Percentiles rank a stretch among this genome's conserved stretches.
Evolutionary conservation across 1,140 invertebrate genomes (phyloP).

Genomic region (Saxidomus purpurata): DNA sequence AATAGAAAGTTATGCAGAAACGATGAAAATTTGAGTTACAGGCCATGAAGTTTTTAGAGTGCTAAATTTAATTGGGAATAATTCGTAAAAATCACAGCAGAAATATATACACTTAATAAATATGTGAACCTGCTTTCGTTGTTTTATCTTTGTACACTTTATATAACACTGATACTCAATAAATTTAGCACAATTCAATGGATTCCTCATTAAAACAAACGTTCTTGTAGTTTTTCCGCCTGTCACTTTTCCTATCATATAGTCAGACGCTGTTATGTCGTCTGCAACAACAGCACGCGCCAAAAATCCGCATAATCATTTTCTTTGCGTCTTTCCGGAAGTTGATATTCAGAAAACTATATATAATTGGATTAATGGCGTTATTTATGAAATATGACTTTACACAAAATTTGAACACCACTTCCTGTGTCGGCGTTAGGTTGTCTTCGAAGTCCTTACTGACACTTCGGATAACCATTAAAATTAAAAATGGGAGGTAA

Average conservation of each 20-base stretch:
- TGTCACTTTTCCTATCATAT: not conserved
- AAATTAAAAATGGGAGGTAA: constrained; percentile 77
- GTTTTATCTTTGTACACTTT: not conserved
- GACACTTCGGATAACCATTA: constrained; percentile 75
- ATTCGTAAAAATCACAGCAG: too few relatives aligned
- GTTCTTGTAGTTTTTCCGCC: not conserved
- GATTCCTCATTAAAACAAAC: not conserved
- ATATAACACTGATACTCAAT: not conserved
- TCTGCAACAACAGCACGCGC: constrained; percentile 68
- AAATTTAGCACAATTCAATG: constrained; percentile 14
- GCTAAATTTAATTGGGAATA: too few relatives aligned
- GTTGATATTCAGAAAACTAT: constrained; percentile 78
- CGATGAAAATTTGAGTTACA: too few relatives aligned
- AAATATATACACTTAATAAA: too few relatives aligned
- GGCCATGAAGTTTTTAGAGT: too few relatives aligned
- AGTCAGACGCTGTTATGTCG: constrained; percentile 45
- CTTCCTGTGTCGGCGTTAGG: constrained; percentile 72
- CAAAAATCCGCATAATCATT: constrained; percentile 66
- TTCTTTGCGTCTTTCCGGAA: constrained; percentile 75
- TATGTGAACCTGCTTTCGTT: too few relatives aligned
- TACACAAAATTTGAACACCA: constrained; percentile 80
- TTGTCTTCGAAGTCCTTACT: constrained; percentile 78
- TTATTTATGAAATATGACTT: constrained; percentile 83
- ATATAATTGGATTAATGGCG: constrained; percentile 80
- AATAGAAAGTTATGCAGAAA: too few relatives aligned